These are phyloP conservation scores for Chymomyza amoena DNA, from an alignment of 2,888 invertebrate genomes.

Conservation along the genomic window DNA sequence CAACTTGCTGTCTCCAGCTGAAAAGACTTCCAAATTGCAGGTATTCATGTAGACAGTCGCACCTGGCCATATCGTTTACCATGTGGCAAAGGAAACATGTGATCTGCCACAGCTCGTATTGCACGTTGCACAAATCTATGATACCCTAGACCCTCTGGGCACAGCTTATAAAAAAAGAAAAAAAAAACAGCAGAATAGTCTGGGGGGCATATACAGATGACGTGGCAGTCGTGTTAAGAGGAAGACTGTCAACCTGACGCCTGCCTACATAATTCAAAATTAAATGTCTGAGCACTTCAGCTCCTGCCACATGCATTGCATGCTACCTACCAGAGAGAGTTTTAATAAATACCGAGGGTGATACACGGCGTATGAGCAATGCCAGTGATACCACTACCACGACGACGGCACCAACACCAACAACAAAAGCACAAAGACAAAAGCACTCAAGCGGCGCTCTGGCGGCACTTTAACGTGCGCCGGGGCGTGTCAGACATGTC, in stretches of 20 bases:
- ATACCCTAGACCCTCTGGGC: too few relatives aligned
- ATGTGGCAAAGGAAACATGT: too few relatives aligned
- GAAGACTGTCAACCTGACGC: not conserved
- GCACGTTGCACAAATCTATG: not conserved
- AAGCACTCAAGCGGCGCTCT: not conserved
- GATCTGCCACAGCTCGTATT: not conserved
- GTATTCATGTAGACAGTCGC: too few relatives aligned
- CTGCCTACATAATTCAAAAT: slow-evolving; percentile 13
- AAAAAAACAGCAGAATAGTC: not conserved
- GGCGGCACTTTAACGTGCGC: slow-evolving; percentile 13
- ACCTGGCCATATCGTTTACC: too few relatives aligned
- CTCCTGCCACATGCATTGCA: slow-evolving; percentile 22
- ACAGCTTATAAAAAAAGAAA: not conserved
- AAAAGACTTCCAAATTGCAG: too few relatives aligned
- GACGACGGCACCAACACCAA: not conserved
- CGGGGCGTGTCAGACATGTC: slow-evolving; percentile 58
- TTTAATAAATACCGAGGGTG: slow-evolving; percentile 33
- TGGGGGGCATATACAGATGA: not conserved
- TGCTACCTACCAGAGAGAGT: slow-evolving; percentile 15
- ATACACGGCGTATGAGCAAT: slow-evolving; percentile 45
- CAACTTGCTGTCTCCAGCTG: too few relatives aligned
- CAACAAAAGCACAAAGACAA: not conserved
- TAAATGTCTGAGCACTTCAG: slow-evolving; percentile 18
- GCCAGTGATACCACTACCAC: slow-evolving; percentile 4
- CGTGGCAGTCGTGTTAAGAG: not conserved